Evolutionary conservation across 1,140 invertebrate species (phyloP), one percentile per base, ranked within the genome.

Genomic region (Neotoxoptera formosana): DNA sequence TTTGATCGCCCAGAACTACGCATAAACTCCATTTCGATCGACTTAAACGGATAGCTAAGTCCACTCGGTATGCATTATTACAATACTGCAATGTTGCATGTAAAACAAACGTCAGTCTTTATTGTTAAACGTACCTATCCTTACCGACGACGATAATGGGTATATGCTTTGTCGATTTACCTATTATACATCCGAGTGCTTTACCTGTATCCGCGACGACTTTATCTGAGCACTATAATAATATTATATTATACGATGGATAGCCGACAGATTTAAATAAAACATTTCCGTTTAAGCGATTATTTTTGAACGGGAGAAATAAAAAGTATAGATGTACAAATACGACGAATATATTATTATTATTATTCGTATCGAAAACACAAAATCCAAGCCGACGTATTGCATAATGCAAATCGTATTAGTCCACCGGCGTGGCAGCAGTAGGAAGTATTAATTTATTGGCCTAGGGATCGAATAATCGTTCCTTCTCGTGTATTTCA

Each of bases 251-350:
- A 76, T n/a, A n/a, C 60, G 60, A 34, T 20, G 60, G 60, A 76
- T 76, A n/a, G 60, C n/a, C 30, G 21, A 83, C 76, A 36, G 76
- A 83, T 83, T 36, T 83, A 83, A 83, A 83, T 83, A 83, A 83
- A 36, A 83, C 76, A 83, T 83, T 83, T 83, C 34, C 76, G 76
- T 83, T 83, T 23, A 36, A 83, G 34, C 76, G 34, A 83, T 83
- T 83, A 20, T 83, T 83, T 20, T 23, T 34, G 60, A 17, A n/a
- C 30, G 76, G 20, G 6, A 0, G 76, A 36, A 81, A 36, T 34
- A 36, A 83, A 41, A 83, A 36, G 8, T 9, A 9, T 83, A 21
- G 34, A 23, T 7, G 34, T 36, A 9, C 14, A 83, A 83, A 83
- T 34, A 20, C 76, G 34, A 21, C n/a, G 76, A 83, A 83, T 83